These are phyloP conservation scores for Collichthys lucidus DNA, from an alignment of 2,113 vertebrate species.

Conservation along the genomic window DNA sequence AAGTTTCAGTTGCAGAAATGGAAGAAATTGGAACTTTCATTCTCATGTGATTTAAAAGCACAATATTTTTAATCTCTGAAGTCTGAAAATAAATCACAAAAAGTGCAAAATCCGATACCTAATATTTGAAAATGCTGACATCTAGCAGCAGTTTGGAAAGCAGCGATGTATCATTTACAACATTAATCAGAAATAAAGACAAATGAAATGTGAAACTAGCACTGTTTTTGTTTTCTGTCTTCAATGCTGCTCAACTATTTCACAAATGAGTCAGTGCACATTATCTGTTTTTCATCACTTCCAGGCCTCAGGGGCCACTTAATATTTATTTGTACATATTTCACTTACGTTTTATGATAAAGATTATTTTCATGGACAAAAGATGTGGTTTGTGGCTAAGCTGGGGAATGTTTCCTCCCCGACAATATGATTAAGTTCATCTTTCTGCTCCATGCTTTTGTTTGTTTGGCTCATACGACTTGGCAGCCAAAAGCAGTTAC, in stretches of 20 bases:
- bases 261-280: slow-evolving; percentile 12
- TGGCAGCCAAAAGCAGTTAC: slow-evolving; percentile 17
- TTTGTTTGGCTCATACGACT: slow-evolving; percentile 47
- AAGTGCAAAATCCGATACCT: neutral
- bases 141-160: neutral
- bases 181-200: neutral
- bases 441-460: slow-evolving; percentile 29
- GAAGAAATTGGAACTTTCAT: neutral
- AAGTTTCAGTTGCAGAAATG: neutral
- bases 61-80: neutral
- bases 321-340: slow-evolving; percentile 47
- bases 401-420: slow-evolving; percentile 58
- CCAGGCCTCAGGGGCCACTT: slow-evolving; percentile 17
- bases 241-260: slow-evolving; percentile 14
- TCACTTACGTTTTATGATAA: slow-evolving; percentile 48
- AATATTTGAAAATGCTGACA: neutral
- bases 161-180: neutral
- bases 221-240: slow-evolving; percentile 3
- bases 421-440: slow-evolving; percentile 46
- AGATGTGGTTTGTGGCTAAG: slow-evolving; percentile 57
- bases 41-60: slow-evolving; percentile 2
- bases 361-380: slow-evolving; percentile 52
- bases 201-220: neutral
- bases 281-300: slow-evolving; percentile 53
- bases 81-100: neutral